phyloP scores from a whole-genome alignment of 2,113 vertebrate genomes.

The Tupaia chinensis region DNA sequence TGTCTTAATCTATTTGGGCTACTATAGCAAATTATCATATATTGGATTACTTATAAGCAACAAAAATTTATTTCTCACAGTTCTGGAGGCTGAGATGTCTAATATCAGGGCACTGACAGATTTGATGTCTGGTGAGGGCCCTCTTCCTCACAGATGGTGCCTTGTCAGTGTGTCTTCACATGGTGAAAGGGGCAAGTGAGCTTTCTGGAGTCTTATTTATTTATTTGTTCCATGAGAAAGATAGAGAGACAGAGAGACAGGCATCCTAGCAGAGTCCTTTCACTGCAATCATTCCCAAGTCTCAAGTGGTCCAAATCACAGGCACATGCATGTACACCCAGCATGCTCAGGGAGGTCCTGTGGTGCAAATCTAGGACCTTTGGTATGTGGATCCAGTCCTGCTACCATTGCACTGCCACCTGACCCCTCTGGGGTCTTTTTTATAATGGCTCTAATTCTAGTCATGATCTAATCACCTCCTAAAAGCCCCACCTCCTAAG shows the following conservation, averaged over 20 bases:
- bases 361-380: too few species aligned
- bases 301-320: too few species aligned
- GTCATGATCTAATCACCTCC: not conserved
- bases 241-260: too few species aligned
- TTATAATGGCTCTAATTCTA: not conserved
- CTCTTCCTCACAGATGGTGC: not conserved
- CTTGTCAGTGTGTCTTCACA: not conserved
- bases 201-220: not conserved
- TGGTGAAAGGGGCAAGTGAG: not conserved
- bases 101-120: not conserved
- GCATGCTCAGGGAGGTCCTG: too few species aligned
- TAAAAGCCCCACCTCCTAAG: not conserved
- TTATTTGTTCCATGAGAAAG: too few species aligned
- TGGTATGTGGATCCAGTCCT: too few species aligned
- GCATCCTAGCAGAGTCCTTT: too few species aligned
- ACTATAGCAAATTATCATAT: not conserved
- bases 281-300: too few species aligned
- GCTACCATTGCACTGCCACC: too few species aligned
- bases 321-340: too few species aligned
- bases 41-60: not conserved
- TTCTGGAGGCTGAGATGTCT: not conserved
- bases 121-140: not conserved
- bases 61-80: slow-evolving; percentile 4
- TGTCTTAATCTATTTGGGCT: not conserved
- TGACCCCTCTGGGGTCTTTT: not conserved